Conservation (phyloP, 2,797 vertebrate genomes). For the Cyprinodon diabolis region DNA sequence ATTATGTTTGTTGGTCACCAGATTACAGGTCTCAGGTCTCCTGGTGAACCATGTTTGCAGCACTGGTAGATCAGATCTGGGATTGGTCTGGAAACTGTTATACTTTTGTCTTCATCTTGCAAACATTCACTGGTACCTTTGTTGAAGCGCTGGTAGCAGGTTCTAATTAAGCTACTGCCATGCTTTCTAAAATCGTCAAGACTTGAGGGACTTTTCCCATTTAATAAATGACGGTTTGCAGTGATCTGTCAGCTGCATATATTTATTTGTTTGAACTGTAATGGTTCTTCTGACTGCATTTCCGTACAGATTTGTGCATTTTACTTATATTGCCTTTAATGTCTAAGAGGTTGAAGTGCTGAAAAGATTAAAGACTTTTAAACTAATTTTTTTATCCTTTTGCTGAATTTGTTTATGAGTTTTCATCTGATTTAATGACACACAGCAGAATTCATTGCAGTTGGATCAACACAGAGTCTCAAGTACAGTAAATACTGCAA, state of each 20-base stretch:
- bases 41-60: neutral
- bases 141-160: neutral
- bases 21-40: neutral
- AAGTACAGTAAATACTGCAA: neutral
- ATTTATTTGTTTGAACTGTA: neutral
- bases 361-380: constrained; percentile 6
- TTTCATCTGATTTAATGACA: neutral
- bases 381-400: neutral
- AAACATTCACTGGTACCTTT: neutral
- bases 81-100: neutral
- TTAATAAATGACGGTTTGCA: neutral
- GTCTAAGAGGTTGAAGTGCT: neutral
- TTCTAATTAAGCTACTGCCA: neutral
- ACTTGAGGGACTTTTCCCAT: neutral
- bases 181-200: neutral
- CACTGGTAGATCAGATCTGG: neutral
- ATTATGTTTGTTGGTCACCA: constrained; percentile 3
- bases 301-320: constrained; percentile 1
- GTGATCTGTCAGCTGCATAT: constrained; percentile 5
- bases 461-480: neutral
- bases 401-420: neutral
- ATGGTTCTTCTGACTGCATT: neutral
- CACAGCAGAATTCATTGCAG: neutral
- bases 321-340: neutral
- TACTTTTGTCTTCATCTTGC: neutral